Base-by-base conservation (phyloP, 1,140 invertebrate genomes). In the Eumaeus atala region DNA sequence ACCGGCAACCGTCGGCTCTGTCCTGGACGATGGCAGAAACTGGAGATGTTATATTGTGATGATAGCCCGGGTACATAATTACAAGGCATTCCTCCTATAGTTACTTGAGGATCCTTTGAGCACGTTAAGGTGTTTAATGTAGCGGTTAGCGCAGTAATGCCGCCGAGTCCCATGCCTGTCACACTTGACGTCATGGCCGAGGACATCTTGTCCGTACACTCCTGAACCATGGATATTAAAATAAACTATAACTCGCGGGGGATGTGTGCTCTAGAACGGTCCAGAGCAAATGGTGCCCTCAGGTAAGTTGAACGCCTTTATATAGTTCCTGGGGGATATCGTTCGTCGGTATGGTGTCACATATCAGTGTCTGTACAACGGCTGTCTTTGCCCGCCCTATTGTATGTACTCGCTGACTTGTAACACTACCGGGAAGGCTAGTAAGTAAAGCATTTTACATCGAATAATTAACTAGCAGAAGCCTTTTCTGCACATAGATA, bases 171-270 rank as follows among this genome's bases (percentile, higher is more conserved):
- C 85, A 88, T 87, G 40, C 87, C 84, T 53, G 84, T 85, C 74
- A 88, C 82, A 61, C 87, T 88, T 14, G 87, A 87, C 5, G 87
- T 88, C 87, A 88, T 88, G 72, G 79, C 87, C 17, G 84, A 81
- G 51, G 85, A 85, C 84, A 84, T 88, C 56, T 84, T 82, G 66
- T 88, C 87, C 72, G 86, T 84, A 54, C 79, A 78, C 58, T 79
- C 71, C 66, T 75, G 70, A 49, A 74, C 72, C 68, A 77, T 77
- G 55, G 74, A 70, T 67, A 72, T 74, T 65, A 14, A 58, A 12
- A 59, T 58, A 54, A 55, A 57, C 50, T 36, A 34, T 42, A 54
- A 65, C 54, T 61, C 59, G 62, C 59, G 56, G 58, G 18, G 52
- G 62, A 63, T 76, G 72, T 74, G 64, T 67, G 73, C 78, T 74